These are phyloP conservation scores for Axea sp. DNA, from an alignment of 2,888 invertebrate species.

Conservation along the genomic window DNA sequence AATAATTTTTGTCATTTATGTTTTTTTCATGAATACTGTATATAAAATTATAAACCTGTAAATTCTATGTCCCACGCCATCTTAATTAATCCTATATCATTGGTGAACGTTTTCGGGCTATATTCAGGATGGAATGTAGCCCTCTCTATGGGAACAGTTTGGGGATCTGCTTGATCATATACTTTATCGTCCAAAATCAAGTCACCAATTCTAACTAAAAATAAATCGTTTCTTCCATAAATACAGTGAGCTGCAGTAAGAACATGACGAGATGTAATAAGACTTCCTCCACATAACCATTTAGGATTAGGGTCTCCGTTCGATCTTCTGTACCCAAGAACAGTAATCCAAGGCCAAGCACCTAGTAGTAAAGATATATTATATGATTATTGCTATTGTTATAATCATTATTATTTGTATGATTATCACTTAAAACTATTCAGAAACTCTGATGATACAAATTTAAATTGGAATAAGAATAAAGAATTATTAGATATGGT, in stretches of 20 bases:
- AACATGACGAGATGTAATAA: conserved; percentile 85
- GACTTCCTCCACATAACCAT: conserved; percentile 85
- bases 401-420: too few relatives aligned
- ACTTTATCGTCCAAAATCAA: conserved; percentile 84
- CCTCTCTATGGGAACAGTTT: conserved; percentile 83
- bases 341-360: conserved; percentile 90
- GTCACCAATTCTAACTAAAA: conserved; percentile 87
- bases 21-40: too few relatives aligned
- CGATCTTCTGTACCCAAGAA: conserved; percentile 84
- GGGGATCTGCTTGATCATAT: conserved; percentile 83
- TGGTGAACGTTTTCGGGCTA: conserved; percentile 82
- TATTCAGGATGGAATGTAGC: conserved; percentile 86
- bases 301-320: conserved; percentile 76
- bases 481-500: too few relatives aligned
- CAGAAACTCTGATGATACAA: too few relatives aligned
- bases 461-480: too few relatives aligned
- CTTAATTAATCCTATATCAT: conserved; percentile 89
- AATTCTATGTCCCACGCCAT: conserved; percentile 82
- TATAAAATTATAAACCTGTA: conserved; percentile 81
- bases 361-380: conserved; percentile 81
- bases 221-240: conserved; percentile 75
- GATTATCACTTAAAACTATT: too few relatives aligned
- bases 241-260: conserved; percentile 91
- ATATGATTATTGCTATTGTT: too few relatives aligned
- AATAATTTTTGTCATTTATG: too few relatives aligned